These are phyloP conservation scores for Xiphophorus birchmanni DNA, from an alignment of 2,797 vertebrate genomes.

Conservation along the genomic window DNA sequence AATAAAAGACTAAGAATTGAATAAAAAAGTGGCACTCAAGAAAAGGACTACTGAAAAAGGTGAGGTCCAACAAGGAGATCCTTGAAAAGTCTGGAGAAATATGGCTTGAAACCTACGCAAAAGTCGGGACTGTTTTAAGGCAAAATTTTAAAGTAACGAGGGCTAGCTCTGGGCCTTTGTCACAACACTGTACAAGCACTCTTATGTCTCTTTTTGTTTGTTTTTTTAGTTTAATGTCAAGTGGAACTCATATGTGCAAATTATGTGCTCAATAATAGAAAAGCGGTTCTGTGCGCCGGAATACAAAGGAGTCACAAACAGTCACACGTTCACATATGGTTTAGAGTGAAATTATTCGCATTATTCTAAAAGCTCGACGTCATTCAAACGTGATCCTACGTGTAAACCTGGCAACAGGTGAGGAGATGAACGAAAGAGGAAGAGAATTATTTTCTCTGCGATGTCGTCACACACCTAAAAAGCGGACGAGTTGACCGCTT, in stretches of 20 bases:
- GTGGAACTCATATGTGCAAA: constrained; percentile 69
- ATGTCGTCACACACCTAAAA: constrained; percentile 58
- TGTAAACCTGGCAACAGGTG: constrained; percentile 45
- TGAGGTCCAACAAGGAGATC: not conserved
- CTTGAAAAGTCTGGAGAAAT: constrained; percentile 6
- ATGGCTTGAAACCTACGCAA: constrained; percentile 1
- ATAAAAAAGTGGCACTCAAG: not conserved
- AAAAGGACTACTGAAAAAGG: not conserved
- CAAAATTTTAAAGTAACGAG: not conserved
- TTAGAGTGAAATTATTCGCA: constrained; percentile 61
- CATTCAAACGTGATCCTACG: constrained; percentile 50
- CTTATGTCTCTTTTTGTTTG: constrained; percentile 42
- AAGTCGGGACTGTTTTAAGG: not conserved
- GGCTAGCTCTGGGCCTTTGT: constrained; percentile 1
- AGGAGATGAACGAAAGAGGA: constrained; percentile 67
- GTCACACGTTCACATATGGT: constrained; percentile 23
- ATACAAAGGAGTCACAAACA: constrained; percentile 51
- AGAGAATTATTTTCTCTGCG: constrained; percentile 84
- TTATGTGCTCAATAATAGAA: constrained; percentile 64
- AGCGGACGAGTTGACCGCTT: constrained; percentile 53
- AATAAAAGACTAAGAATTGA: not conserved
- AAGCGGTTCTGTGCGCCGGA: constrained; percentile 64
- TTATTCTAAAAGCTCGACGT: constrained; percentile 62
- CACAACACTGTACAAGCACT: constrained; percentile 7
- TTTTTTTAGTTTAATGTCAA: constrained; percentile 49